These are phyloP conservation scores for Prinia subflava DNA, from an alignment of 2,113 vertebrate species.

Conservation along the genomic window DNA sequence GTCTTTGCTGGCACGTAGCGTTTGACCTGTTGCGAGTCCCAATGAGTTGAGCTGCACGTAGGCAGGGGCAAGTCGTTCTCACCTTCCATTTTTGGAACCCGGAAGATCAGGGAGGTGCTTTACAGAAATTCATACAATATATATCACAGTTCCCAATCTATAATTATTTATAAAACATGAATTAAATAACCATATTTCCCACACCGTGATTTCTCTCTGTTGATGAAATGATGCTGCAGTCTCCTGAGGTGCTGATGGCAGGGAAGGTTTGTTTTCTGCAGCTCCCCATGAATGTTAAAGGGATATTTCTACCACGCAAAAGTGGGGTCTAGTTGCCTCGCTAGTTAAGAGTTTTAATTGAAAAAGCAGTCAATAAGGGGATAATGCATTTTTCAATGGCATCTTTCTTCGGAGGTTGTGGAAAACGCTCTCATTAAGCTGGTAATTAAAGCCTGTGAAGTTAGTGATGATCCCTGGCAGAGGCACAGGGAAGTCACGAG, in stretches of 20 bases:
- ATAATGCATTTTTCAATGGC: neutral
- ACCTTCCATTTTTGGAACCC: too few species aligned
- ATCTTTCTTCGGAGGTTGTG: neutral
- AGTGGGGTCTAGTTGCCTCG: neutral
- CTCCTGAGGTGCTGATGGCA: neutral
- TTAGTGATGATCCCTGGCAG: neutral
- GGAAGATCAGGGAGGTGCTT: too few species aligned
- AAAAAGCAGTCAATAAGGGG: neutral
- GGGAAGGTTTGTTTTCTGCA: neutral
- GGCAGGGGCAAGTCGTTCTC: too few species aligned
- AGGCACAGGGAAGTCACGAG: neutral
- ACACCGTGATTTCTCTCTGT: neutral
- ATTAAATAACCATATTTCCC: too few species aligned
- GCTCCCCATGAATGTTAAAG: neutral
- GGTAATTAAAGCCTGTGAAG: neutral
- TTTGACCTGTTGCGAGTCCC: too few species aligned
- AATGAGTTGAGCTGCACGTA: too few species aligned
- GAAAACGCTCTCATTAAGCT: neutral
- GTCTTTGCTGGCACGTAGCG: too few species aligned
- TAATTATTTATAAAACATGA: too few species aligned
- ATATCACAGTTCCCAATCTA: too few species aligned
- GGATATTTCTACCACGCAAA: neutral
- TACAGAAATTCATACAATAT: too few species aligned
- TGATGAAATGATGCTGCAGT: neutral
- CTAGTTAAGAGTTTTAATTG: constrained; percentile 27